Evolutionary conservation across 2,888 invertebrate genomes (phyloP), one percentile per base, ranked within the genome.

Genomic region (Athrips mouffetella): DNA sequence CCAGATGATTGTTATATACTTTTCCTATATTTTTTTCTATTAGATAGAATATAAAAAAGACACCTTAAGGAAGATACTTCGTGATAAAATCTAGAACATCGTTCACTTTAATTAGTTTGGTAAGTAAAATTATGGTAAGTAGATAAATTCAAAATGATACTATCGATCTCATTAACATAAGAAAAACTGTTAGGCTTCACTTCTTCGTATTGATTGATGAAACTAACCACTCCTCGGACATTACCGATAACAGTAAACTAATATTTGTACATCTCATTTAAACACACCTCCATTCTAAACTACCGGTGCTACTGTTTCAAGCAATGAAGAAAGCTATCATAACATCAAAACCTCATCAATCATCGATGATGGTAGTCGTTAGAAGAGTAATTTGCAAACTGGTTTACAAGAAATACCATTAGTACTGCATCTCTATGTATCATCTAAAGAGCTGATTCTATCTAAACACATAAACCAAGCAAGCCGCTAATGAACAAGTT

Each of bases 381-480:
- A 27, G 39, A 45, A 39, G 39, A 29, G 39, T 27, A 31, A 49
- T 49, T 49, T 49, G 45, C 45, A 46, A 46, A 49, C 49, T 49
- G 45, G 49, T 49, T 40, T 49, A 45, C 23, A 21, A 46, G 15
- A 40, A 49, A 30, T 45, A 39, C 49, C 25, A 46, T 40, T 35
- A 45, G 25, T 16, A 16, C 25, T 20, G 35, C 45, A n/a, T n/a
- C 45, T 18, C 45, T 45, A 45, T 45, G 45, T 45, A 45, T 45
- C 45, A 35, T 35, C 27, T 27, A n/a, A 10, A 45, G 23, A 8
- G 7, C 2, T 16, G 35, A 45, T 45, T 23, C 15, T 35, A 35
- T 45, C 45, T 11, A 13, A 27, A n/a, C 31, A 23, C 31, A 45
- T 25, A 35, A 42, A 23, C 45, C 33, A 35, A 25, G 13, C 3